Evolutionary conservation across 2,888 invertebrate genomes (phyloP), one percentile per base, ranked within the genome.

Genomic region (Sarcophaga rosellei): DNA sequence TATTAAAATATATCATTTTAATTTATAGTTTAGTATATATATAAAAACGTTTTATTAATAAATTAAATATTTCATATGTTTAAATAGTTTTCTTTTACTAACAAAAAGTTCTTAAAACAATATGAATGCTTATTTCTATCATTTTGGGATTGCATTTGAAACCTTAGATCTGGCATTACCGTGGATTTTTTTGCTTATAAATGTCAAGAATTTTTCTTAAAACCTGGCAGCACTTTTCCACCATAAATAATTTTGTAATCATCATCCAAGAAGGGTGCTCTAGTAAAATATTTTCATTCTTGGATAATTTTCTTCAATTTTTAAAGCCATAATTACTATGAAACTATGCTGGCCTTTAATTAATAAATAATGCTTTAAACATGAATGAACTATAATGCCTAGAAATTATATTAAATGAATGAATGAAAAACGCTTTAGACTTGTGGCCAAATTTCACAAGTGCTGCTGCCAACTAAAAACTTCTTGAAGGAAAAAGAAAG

Each of bases 211-310:
- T 35, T 73, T 81, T 84, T 74, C 35, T 25, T 63, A 0, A 2
- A 45, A 35, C 15, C 63, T 78, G 82, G 80, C 66, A 79, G 76
- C 80, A 66, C 65, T 57, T 20, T 78, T 70, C 80, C 70, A 45
- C 45, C 62, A 84, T 84, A 84, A 84, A 84, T 77, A 84, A 84
- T 84, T 84, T 84, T 84, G 75, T 84, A 84, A 84, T 84, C 84
- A 84, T 84, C 84, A 75, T 84, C 65, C 79, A 23, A 84, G 63
- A 75, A 83, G 79, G 84, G 79, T 84, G 79, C 79, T 84, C 75
- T 75, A 84, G 17, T 53, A 53, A 53, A 53, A 53, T 65, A 65
- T 75, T 84, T 47, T 69, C 4, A 17, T 82, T 82, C 62, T 69
- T 83, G 69, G 69, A 66, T 44, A 74, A 20, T 59, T 84, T 45